Evolutionary conservation across 2,888 invertebrate species (phyloP).

Genomic region (Ischnura elegans): DNA sequence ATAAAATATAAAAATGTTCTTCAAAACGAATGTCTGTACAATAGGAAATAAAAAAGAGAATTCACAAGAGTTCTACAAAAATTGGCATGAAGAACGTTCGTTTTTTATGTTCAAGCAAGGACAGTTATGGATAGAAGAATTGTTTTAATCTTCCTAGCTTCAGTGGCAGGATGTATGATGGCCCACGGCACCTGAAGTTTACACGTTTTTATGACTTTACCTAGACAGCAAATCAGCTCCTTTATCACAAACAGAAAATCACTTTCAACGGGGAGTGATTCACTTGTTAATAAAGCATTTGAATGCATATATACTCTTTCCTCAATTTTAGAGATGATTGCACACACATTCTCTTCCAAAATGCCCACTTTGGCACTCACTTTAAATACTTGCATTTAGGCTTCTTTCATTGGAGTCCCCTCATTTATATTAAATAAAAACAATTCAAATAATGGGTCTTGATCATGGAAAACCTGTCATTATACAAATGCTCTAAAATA

Average conservation of each 20-base stretch:
- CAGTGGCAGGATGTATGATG: not conserved
- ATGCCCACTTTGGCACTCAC: constrained; percentile 41
- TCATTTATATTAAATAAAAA: constrained; percentile 37
- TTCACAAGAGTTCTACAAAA: constrained; percentile 33
- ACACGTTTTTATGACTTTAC: not conserved
- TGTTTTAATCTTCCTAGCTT: not conserved
- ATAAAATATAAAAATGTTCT: constrained; percentile 53
- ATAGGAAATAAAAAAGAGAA: constrained; percentile 48
- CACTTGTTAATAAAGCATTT: constrained; percentile 48
- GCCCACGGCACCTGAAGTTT: not conserved
- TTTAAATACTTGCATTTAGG: not conserved
- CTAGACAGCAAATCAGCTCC: constrained; percentile 18
- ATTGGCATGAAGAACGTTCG: not conserved
- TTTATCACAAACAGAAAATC: constrained; percentile 38
- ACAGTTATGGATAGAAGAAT: not conserved
- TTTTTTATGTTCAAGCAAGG: not conserved
- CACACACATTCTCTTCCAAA: constrained; percentile 13
- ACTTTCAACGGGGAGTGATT: not conserved
- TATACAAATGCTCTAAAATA: constrained; percentile 61
- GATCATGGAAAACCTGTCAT: constrained; percentile 41
- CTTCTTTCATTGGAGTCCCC: not conserved
- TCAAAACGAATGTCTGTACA: constrained; percentile 14
- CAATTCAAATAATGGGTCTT: constrained; percentile 46
- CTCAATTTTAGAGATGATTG: constrained; percentile 25
- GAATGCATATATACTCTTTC: constrained; percentile 41